Base-by-base conservation (phyloP, 2,113 vertebrate genomes). In the Panthera uncia region DNA sequence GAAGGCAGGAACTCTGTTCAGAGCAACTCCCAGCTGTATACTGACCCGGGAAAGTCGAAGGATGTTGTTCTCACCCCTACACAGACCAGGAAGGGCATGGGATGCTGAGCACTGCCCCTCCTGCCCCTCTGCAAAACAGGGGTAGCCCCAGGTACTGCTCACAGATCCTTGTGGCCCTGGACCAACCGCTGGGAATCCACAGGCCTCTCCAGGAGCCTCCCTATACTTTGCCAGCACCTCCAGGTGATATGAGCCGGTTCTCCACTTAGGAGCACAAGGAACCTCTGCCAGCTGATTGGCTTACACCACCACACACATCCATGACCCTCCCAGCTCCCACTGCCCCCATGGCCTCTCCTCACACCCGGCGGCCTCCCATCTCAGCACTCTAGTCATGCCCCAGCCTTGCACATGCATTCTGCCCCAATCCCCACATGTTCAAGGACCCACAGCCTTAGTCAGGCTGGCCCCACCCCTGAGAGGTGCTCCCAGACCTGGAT, bases 321-420 rank as follows among this genome's bases (percentile, higher is more conserved):
- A 1, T 19, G 33, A 8, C 6, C 13, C 21, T 16, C 48, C 57
- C 5, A 29, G 52, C 13, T 71, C 80, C 82, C 6, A 5, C 68
- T 41, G 4, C 50, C 48, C 8, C 15, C 12, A 10, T 1, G 29
- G 83, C 14, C 63, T 71, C 45, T 48, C 94, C 55, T 48, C 27
- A 41, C 36, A 41, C 38, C 63, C 11, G 29, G 61, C 50, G 55
- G 69, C 38, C n/a, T 87, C 52, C 63, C 6, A 5, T 10, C 23
- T 7, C 5, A 2, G 2, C 38, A 41, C 69, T 18, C 15, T 18
- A 1, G 41, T 6, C 41, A 18, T 1, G 33, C 31, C 48, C n/a
- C 6, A 13, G 29, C 66, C 84, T 13, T 36, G 36, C 65, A 50
- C 21, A 31, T 0, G 7, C 45, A 27, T 3, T n/a, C 69, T 66